phyloP scores from a whole-genome alignment of 2,888 invertebrate genomes.

The Clitarchus hookeri region DNA sequence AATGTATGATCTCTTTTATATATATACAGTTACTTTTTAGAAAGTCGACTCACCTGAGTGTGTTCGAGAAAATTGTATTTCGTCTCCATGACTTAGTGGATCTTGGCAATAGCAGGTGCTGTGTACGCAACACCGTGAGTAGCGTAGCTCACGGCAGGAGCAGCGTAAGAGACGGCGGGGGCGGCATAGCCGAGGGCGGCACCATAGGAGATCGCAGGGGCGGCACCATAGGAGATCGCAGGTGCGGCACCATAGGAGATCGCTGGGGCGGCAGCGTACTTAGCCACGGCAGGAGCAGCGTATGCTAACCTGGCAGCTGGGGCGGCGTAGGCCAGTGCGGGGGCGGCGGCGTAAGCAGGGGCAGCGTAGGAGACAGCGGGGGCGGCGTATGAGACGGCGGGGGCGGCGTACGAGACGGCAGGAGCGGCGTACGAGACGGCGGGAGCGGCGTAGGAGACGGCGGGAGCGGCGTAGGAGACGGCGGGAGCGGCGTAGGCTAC shows the following conservation, averaged over 20 bases:
- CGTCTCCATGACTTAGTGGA: not conserved
- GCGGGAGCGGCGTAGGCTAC: constrained; percentile 32
- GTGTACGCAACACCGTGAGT: constrained; percentile 28
- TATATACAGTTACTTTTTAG: no score
- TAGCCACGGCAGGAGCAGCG: constrained; percentile 38
- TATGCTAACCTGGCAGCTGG: constrained; percentile 36
- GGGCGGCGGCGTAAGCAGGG: constrained; percentile 36
- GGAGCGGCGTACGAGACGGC: constrained; percentile 30
- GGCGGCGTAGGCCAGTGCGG: constrained; percentile 35
- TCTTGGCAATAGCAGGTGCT: constrained; percentile 27
- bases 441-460: constrained; percentile 30
- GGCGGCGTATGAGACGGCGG: constrained; percentile 30
- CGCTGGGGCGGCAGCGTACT: constrained; percentile 36
- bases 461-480: constrained; percentile 27
- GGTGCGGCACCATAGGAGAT: constrained; percentile 30
- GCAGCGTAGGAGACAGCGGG: constrained; percentile 32
- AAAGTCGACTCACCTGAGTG: not conserved
- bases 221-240: constrained; percentile 29
- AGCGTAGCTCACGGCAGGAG: constrained; percentile 32
- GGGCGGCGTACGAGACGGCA: constrained; percentile 23
- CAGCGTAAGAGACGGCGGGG: constrained; percentile 28
- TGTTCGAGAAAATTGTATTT: not conserved
- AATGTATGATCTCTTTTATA: no score
- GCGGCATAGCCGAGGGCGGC: constrained; percentile 30
- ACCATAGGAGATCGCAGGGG: constrained; percentile 26